Evolutionary conservation across 2,888 invertebrate genomes (phyloP).

Genomic region (Drosophila nr. perissopoda): DNA sequence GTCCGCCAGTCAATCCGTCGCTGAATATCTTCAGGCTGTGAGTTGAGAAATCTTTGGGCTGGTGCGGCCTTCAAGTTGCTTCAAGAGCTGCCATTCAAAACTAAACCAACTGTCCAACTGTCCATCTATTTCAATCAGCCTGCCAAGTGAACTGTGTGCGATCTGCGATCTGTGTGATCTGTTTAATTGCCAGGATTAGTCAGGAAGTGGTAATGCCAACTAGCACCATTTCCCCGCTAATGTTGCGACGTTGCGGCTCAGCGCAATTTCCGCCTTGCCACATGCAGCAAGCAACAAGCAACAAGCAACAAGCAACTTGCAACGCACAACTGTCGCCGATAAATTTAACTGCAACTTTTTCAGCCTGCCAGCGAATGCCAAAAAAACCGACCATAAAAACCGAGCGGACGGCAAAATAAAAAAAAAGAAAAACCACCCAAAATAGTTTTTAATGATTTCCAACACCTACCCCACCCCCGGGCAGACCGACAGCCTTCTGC

Average conservation of each 20-base stretch:
- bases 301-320: conserved; percentile 18
- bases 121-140: conserved; percentile 42
- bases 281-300: conserved; percentile 8
- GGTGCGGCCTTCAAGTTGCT: conserved; percentile 50
- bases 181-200: conserved; percentile 73
- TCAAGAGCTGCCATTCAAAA: conserved; percentile 48
- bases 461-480: conserved; percentile 4
- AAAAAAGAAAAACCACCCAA: conserved; percentile 40
- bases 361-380: conserved; percentile 23
- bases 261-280: conserved; percentile 68
- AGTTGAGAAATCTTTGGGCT: conserved; percentile 10
- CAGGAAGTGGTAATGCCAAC: conserved; percentile 63
- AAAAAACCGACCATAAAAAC: conserved; percentile 57
- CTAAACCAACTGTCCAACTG: conserved; percentile 18
- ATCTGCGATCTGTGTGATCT: conserved; percentile 40
- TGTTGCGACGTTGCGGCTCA: conserved; percentile 56
- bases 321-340: conserved; percentile 75
- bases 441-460: conserved; percentile 63
- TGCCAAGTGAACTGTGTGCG: conserved; percentile 42
- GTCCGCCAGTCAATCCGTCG: conserved; percentile 10
- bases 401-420: conserved; percentile 28
- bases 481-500: not conserved
- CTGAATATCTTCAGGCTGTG: conserved; percentile 34
- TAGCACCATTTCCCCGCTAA: not conserved
- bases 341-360: conserved; percentile 64